Evolutionary conservation across 2,888 invertebrate species (phyloP).

Genomic region (Agapostemon virescens): DNA sequence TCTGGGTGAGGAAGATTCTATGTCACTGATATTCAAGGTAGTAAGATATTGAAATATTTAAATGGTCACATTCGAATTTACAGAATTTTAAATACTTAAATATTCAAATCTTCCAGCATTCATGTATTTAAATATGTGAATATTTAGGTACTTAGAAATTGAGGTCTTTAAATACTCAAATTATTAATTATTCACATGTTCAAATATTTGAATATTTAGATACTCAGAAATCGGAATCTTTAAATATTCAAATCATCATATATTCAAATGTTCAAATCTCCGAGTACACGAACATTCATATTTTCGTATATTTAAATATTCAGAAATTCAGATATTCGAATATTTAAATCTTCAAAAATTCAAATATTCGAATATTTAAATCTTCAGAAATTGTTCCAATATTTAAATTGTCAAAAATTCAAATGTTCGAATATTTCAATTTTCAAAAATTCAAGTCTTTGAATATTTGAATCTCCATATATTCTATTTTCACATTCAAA

Average conservation of each 20-base stretch:
- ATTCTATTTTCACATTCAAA: no score
- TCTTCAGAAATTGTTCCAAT: no score
- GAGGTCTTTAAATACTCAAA: background rate
- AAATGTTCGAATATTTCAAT: no score
- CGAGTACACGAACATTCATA: background rate
- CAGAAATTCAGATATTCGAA: background rate
- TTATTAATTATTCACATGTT: background rate
- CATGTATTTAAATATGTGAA: background rate
- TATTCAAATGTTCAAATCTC: background rate
- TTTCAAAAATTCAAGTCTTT: no score
- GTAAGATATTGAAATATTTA: no score
- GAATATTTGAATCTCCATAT: no score
- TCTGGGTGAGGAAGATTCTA: background rate
- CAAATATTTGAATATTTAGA: background rate
- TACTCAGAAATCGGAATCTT: background rate
- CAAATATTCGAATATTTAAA: no score
- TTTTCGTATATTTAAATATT: background rate
- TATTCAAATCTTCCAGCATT: background rate
- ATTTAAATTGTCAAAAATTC: no score
- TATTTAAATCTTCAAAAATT: background rate
- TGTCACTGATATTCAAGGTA: background rate
- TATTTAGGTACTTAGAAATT: background rate
- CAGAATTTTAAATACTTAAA: background rate
- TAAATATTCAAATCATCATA: background rate
- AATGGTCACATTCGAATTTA: no score